phyloP scores from a whole-genome alignment of 2,113 vertebrate species.

The Myiopsitta monachus region DNA sequence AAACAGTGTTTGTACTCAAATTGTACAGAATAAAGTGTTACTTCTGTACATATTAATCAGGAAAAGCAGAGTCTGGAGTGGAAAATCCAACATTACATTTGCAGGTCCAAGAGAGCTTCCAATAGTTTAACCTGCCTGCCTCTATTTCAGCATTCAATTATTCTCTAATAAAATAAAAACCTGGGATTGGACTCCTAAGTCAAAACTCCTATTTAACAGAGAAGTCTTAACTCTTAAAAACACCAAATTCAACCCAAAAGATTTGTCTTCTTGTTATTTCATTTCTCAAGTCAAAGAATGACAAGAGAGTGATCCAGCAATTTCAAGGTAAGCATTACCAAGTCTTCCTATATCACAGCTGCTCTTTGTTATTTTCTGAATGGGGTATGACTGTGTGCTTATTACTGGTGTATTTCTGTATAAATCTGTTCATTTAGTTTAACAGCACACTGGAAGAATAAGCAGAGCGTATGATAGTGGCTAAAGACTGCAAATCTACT shows the following conservation, averaged over 20 bases:
- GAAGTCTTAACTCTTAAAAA: not conserved
- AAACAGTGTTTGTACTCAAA: not conserved
- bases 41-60: not conserved
- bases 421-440: not conserved
- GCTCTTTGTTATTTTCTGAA: not conserved
- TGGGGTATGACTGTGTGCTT: not conserved
- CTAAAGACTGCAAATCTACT: not conserved
- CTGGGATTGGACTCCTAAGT: not conserved
- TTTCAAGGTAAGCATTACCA: not conserved
- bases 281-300: not conserved
- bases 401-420: not conserved
- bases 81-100: conserved; percentile 12
- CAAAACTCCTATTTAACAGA: not conserved
- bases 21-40: not conserved
- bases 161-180: not conserved
- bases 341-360: not conserved
- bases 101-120: not conserved
- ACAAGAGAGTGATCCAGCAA: not conserved
- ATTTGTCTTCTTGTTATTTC: not conserved
- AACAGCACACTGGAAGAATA: not conserved
- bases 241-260: not conserved
- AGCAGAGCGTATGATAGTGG: not conserved
- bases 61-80: not conserved
- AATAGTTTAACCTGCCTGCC: not conserved
- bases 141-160: not conserved